Evolutionary conservation across 2,113 vertebrate species (phyloP).

Genomic region (Scopus umbretta): DNA sequence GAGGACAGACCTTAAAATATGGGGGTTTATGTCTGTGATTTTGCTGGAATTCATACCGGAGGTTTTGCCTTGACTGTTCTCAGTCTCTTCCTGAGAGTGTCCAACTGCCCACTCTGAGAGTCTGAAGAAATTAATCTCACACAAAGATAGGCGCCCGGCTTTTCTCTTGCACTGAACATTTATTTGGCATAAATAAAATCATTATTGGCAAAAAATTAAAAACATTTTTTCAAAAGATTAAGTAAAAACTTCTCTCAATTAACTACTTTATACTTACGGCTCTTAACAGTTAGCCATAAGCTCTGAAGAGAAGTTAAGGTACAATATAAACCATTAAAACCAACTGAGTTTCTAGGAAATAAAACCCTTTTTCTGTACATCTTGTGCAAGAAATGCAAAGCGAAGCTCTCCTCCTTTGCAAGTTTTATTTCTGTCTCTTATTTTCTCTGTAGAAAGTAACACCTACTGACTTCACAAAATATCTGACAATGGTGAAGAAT

Average conservation of each 20-base stretch:
- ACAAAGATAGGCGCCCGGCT: not conserved
- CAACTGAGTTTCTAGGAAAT: not conserved
- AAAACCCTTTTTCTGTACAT: not conserved
- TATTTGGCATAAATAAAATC: not conserved
- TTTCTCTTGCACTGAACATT: not conserved
- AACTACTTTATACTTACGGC: not conserved
- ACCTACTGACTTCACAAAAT: not conserved
- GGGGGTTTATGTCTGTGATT: not conserved
- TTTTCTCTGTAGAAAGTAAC: not conserved
- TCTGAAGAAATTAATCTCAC: not conserved
- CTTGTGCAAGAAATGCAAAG: not conserved
- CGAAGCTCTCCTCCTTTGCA: not conserved
- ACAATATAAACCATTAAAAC: not conserved
- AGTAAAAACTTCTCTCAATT: not conserved
- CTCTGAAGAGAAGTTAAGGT: not conserved
- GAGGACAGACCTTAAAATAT: not conserved
- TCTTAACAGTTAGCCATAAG: not conserved
- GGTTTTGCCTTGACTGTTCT: not conserved
- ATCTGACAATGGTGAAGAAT: not conserved
- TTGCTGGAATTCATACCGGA: not conserved
- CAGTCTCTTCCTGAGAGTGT: not conserved
- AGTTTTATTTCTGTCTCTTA: not conserved
- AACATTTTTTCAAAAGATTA: not conserved
- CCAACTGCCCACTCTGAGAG: not conserved
- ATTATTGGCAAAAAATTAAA: not conserved